Percentiles rank a stretch among this genome's conserved stretches.
Evolutionary conservation across 2,888 invertebrate genomes (phyloP).

Genomic region (Pyralis farinalis): DNA sequence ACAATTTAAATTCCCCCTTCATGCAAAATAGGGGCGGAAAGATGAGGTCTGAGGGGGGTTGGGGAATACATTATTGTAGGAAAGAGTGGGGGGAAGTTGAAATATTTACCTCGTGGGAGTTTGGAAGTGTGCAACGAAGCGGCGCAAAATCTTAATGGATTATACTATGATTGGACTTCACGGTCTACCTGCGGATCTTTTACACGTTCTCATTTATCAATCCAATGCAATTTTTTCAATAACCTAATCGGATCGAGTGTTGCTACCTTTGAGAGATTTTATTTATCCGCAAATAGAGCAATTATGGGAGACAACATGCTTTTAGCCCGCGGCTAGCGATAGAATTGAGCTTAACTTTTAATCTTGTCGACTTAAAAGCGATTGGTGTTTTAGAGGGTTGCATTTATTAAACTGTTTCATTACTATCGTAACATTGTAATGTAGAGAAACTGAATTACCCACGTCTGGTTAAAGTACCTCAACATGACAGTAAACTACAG

Average conservation of each 20-base stretch:
- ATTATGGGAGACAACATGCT: constrained; percentile 61
- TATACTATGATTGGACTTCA: constrained; percentile 73
- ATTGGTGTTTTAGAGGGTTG: no score
- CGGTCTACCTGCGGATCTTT: constrained; percentile 63
- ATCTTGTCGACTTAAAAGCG: no score
- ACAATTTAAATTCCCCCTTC: constrained; percentile 81
- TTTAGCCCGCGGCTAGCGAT: not conserved
- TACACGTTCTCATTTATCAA: constrained; percentile 34
- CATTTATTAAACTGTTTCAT: no score
- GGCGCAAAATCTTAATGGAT: constrained; percentile 77
- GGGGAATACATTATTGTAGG: constrained; percentile 70
- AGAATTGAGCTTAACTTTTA: no score
- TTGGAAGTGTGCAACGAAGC: constrained; percentile 70
- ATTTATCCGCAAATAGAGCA: constrained; percentile 39
- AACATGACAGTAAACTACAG: no score
- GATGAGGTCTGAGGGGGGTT: constrained; percentile 71
- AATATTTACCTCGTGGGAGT: constrained; percentile 78
- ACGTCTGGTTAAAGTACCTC: no score
- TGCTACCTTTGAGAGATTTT: constrained; percentile 32
- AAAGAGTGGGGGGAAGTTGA: constrained; percentile 51
- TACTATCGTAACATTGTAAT: no score
- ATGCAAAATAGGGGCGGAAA: constrained; percentile 79
- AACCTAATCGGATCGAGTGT: constrained; percentile 40
- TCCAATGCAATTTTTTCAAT: constrained; percentile 43
- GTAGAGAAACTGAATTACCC: no score